phyloP scores from a whole-genome alignment of 1,140 invertebrate species.

The Dendroctonus ponderosae region DNA sequence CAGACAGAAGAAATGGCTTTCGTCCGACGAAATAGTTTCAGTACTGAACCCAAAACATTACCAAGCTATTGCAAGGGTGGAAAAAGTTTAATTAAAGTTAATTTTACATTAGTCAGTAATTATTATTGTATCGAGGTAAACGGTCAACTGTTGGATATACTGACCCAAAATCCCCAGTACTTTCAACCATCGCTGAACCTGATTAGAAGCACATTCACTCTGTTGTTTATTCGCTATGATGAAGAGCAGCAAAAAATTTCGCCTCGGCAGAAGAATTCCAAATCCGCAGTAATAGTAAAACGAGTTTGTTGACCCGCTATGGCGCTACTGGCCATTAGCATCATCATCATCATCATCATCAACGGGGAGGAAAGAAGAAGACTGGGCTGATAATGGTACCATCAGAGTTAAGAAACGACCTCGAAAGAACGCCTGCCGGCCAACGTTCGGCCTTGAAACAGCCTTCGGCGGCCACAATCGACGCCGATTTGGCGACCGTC shows the following conservation, averaged over 20 bases:
- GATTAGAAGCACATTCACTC: too few species aligned
- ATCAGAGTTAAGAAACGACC: slow-evolving; percentile 40
- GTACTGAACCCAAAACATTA: too few species aligned
- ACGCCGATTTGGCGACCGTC: slow-evolving; percentile 27
- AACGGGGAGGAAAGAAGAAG: slow-evolving; percentile 25
- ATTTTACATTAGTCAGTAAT: too few species aligned
- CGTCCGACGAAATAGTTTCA: too few species aligned
- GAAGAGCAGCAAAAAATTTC: not conserved
- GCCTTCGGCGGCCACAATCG: slow-evolving; percentile 42
- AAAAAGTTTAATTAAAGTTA: too few species aligned
- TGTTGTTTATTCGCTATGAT: not conserved
- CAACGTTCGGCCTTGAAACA: slow-evolving; percentile 49
- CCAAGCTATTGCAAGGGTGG: too few species aligned
- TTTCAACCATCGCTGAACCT: too few species aligned
- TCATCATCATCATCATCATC: slow-evolving; percentile 15
- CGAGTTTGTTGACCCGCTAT: slow-evolving; percentile 20
- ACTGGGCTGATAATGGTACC: slow-evolving; percentile 25
- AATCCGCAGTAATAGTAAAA: slow-evolving; percentile 10
- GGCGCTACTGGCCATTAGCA: slow-evolving; percentile 28
- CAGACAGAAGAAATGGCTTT: too few species aligned
- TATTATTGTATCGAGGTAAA: too few species aligned
- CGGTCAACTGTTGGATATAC: too few species aligned
- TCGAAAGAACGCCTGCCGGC: slow-evolving; percentile 39
- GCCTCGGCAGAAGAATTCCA: not conserved
- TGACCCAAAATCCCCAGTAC: too few species aligned